Percentiles rank a stretch among this genome's conserved stretches.
phyloP scores from a whole-genome alignment of 2,888 invertebrate genomes.

The Sericinus montela region DNA sequence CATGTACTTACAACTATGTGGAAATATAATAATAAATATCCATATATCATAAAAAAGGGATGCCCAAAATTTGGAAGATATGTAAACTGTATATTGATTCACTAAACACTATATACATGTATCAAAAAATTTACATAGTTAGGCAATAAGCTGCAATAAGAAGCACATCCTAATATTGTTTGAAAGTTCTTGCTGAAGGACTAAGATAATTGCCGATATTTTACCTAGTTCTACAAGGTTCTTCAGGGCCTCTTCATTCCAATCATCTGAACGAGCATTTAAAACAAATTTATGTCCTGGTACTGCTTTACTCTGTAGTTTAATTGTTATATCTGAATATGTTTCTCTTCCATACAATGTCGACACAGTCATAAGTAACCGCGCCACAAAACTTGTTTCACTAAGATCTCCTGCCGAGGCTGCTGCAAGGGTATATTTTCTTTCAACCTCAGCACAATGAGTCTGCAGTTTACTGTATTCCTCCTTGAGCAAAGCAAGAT shows the following conservation, averaged over 20 bases:
- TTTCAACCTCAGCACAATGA: constrained; percentile 88
- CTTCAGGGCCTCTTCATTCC: constrained; percentile 87
- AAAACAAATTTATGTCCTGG: constrained; percentile 95
- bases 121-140: no score
- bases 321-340: constrained; percentile 90
- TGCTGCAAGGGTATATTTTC: constrained; percentile 89
- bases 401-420: constrained; percentile 82
- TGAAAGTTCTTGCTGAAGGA: no score
- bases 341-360: constrained; percentile 89
- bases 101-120: no score
- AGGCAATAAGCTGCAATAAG: no score
- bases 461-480: constrained; percentile 94
- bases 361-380: constrained; percentile 88
- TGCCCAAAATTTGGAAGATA: no score
- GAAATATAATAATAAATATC: no score
- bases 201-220: not conserved
- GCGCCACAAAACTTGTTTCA: constrained; percentile 90
- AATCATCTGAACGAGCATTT: constrained; percentile 91
- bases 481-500: constrained; percentile 90
- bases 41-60: no score
- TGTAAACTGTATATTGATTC: no score
- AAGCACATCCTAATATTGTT: no score
- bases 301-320: constrained; percentile 84
- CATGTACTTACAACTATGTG: no score
- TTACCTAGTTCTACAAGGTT: constrained; percentile 83